Evolutionary conservation across 2,797 vertebrate species (phyloP), one percentile per base, ranked within the genome.

Genomic region (Ctenopoma multispine): DNA sequence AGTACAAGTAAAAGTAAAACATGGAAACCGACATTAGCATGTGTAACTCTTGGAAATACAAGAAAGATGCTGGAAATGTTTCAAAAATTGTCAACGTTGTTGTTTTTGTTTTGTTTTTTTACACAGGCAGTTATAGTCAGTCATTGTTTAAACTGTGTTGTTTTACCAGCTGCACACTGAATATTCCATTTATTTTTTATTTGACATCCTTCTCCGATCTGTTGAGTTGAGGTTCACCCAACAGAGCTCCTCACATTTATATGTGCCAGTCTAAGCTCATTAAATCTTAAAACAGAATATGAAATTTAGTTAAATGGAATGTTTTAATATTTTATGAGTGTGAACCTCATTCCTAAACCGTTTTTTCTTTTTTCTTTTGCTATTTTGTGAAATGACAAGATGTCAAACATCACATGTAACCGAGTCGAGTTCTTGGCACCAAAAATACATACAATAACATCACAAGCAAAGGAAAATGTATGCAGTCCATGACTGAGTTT

Each of bases 131-230:
- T 82, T 80, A 77, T 50, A 57, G 66, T 71, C 46, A 49, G 4
- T 69, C 17, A n/a, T 18, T 44, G 59, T 68, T 72, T 70, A 64
- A 73, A 69, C 60, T 40, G 38, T 63, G 48, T 83, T 80, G 81
- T 88, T 90, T 87, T 70, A 73, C 68, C 81, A 88, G 77, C 79
- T 87, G 85, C 63, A 57, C 53, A 48, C 61, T 59, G 61, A 46
- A 83, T 70, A 75, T 82, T 70, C 48, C 61, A 36, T 76, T 63
- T 76, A 58, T 27, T 68, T 84, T 88, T 85, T 83, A 85, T 85
- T 77, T 78, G 81, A 86, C 79, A 81, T 72, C 61, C 56, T 64
- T 75, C 72, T 74, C 61, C 56, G 50, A 47, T 56, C 65, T 69
- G 81, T 65, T 73, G 61, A 77, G 69, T 76, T 83, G 55, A 64